phyloP scores from a whole-genome alignment of 2,888 invertebrate genomes.

The Drosophila falleni region DNA sequence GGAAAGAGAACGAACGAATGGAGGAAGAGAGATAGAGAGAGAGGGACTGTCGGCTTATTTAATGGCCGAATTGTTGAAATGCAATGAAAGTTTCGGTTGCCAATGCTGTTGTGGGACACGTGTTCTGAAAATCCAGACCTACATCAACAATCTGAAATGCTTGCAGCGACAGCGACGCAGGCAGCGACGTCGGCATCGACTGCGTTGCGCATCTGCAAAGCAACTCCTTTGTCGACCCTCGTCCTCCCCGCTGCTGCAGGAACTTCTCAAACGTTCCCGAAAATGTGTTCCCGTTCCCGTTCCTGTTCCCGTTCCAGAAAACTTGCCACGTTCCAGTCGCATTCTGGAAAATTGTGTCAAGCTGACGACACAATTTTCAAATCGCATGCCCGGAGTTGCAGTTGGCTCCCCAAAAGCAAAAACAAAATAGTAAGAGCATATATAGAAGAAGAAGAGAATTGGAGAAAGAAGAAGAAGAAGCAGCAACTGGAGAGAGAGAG shows the following conservation, averaged over 20 bases:
- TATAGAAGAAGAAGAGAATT: conserved; percentile 12
- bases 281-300: conserved; percentile 42
- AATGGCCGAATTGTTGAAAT: conserved; percentile 31
- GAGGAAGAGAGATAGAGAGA: neutral
- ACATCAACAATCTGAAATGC: conserved; percentile 78
- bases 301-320: conserved; percentile 22
- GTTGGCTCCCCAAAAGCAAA: conserved; percentile 48
- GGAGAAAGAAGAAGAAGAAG: conserved; percentile 8
- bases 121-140: conserved; percentile 83
- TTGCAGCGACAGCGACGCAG: conserved; percentile 20
- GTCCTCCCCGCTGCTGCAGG: conserved; percentile 15
- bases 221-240: neutral
- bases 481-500: conserved; percentile 1
- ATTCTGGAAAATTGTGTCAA: conserved; percentile 84
- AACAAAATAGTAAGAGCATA: conserved; percentile 13
- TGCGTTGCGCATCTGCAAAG: conserved; percentile 67
- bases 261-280: conserved; percentile 51
- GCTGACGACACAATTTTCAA: conserved; percentile 80
- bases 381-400: conserved; percentile 81
- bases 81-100: conserved; percentile 7
- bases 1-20: neutral
- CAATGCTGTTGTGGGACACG: conserved; percentile 44
- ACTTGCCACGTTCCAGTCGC: conserved; percentile 76
- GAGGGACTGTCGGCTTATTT: neutral
- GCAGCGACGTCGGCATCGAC: conserved; percentile 7